Evolutionary conservation across 1,140 invertebrate genomes (phyloP), one percentile per base, ranked within the genome.

Genomic region (Drosophila pachea): DNA sequence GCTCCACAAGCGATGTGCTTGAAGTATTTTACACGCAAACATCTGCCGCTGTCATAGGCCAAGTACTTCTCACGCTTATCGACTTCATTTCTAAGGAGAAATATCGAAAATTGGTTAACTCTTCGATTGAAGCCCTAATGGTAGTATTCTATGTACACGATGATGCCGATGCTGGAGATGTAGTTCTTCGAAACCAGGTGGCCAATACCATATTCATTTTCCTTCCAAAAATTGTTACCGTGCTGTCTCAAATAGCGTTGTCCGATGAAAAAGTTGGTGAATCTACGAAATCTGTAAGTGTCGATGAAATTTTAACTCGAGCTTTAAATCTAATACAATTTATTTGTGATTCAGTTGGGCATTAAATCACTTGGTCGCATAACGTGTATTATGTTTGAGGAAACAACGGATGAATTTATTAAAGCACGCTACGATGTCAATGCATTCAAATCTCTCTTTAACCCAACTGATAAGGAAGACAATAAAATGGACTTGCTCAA

Each of bases 171-270:
- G 43, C 69, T 0, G 63, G 48, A 6, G 88, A 89, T 75, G 76
- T 86, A 1, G 88, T 89, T 5, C 47, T 89, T n/a, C 76, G 88
- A 7, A 77, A 73, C 58, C 87, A 89, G 54, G 76, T 89, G 9
- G 87, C 88, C 5, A 69, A 89, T 52, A 79, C 74, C 11, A 61
- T 76, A 42, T 89, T 88, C 43, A 74, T 88, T 50, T 88, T 78
- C 38, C 56, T 89, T 2, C 88, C 88, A 4, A 89, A 89, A 70
- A 77, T 89, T 1, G 54, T 88, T 4, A 78, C 76, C 0, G 69
- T 86, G 2, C 32, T 89, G 7, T 77, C 75, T 7, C 74, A 76
- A 54, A 86, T 66, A 9, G 60, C 76, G 5, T 29, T 82, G 22
- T 68, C 72, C 2, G 88, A 89, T 58, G 88, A 88, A 7, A 88